phyloP scores from a whole-genome alignment of 2,888 invertebrate genomes.

The Timandra comae region DNA sequence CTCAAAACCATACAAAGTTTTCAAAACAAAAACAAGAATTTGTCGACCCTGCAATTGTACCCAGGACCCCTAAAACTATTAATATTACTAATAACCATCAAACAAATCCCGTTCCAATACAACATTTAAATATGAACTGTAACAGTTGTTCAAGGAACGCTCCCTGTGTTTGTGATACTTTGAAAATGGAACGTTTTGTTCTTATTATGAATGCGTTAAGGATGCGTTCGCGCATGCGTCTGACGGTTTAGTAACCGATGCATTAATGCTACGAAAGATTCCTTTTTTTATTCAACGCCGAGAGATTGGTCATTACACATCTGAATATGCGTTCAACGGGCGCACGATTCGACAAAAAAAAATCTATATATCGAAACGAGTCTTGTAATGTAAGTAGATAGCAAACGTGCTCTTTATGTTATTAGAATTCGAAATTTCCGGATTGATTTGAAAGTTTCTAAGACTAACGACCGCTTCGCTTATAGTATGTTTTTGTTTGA shows the following conservation, averaged over 20 bases:
- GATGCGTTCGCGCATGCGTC: conserved; percentile 71
- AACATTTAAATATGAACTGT: conserved; percentile 65
- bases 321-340: conserved; percentile 72
- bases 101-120: conserved; percentile 40
- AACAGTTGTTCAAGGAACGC: conserved; percentile 51
- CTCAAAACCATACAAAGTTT: too few species aligned
- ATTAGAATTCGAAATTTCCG: conserved; percentile 69
- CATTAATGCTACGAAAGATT: conserved; percentile 69
- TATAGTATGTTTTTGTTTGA: conserved; percentile 33
- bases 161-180: conserved; percentile 62
- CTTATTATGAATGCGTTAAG: conserved; percentile 71
- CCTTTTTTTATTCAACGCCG: conserved; percentile 60
- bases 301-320: conserved; percentile 75
- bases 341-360: conserved; percentile 67
- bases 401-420: conserved; percentile 70
- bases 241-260: conserved; percentile 75
- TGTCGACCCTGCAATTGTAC: too few species aligned
- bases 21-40: too few species aligned
- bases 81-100: background rate
- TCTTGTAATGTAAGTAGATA: conserved; percentile 61
- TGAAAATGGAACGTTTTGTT: conserved; percentile 66
- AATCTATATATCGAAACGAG: conserved; percentile 38
- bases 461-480: conserved; percentile 31
- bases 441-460: conserved; percentile 59
- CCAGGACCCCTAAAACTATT: too few species aligned